phyloP scores from a whole-genome alignment of 2,113 vertebrate genomes.

The Vulpes ferrilata region DNA sequence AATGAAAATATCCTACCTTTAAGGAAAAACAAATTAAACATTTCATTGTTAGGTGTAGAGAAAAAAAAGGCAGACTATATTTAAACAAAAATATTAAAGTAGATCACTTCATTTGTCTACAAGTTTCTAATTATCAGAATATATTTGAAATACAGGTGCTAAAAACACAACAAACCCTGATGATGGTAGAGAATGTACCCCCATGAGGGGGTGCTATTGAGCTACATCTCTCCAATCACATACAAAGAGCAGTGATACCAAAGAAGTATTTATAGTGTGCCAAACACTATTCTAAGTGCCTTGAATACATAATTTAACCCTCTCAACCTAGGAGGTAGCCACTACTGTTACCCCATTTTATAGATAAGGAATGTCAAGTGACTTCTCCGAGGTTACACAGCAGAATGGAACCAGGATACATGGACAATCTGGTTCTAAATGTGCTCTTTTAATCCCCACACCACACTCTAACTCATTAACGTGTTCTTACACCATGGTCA shows the following conservation, averaged over 20 bases:
- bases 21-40: background rate
- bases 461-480: constrained; percentile 43
- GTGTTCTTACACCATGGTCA: constrained; percentile 73
- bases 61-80: background rate
- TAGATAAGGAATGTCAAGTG: background rate
- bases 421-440: background rate
- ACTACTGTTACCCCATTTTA: background rate
- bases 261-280: background rate
- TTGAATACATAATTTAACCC: background rate
- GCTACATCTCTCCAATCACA: constrained; percentile 66
- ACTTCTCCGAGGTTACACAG: background rate
- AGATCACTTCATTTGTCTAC: background rate
- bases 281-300: background rate
- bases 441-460: background rate
- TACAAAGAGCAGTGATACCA: background rate
- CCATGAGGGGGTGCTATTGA: constrained; percentile 86
- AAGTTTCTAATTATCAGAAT: background rate
- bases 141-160: background rate
- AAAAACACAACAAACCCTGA: background rate
- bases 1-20: background rate
- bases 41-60: background rate
- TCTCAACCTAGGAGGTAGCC: background rate
- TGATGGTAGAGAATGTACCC: constrained; percentile 48
- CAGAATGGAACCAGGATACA: background rate
- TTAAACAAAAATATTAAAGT: constrained; percentile 23